phyloP scores from a whole-genome alignment of 2,888 invertebrate species.

The Scelioninae gen. 2 region DNA sequence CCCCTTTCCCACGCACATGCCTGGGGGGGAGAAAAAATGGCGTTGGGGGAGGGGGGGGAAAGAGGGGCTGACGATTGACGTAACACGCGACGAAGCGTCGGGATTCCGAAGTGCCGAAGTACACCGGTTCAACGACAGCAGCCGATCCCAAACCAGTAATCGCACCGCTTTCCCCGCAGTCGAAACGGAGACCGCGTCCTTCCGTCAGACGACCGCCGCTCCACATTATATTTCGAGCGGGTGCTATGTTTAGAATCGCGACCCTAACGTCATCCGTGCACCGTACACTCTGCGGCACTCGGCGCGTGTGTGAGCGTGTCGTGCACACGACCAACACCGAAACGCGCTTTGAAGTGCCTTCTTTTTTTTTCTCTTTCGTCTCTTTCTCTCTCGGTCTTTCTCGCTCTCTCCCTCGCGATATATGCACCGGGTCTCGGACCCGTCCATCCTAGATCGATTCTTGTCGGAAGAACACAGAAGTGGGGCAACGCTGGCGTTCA shows the following conservation, averaged over 20 bases:
- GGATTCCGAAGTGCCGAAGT: neutral
- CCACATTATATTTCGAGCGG: slow-evolving; percentile 73
- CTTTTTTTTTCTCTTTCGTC: too few relatives aligned
- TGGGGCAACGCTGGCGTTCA: slow-evolving; percentile 58
- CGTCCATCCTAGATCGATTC: slow-evolving; percentile 55
- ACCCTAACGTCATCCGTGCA: slow-evolving; percentile 56
- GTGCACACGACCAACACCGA: slow-evolving; percentile 22
- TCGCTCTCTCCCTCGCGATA: slow-evolving; percentile 11
- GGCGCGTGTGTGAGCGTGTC: slow-evolving; percentile 43
- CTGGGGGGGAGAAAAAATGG: neutral
- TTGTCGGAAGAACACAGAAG: slow-evolving; percentile 39
- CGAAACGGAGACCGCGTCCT: slow-evolving; percentile 32
- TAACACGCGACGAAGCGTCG: slow-evolving; percentile 9
- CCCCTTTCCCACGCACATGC: too few relatives aligned
- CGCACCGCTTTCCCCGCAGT: slow-evolving; percentile 19
- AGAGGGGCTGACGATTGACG: slow-evolving; percentile 21
- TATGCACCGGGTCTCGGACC: slow-evolving; percentile 38
- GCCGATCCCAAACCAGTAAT: neutral
- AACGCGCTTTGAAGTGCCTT: slow-evolving; percentile 51
- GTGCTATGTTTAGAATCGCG: slow-evolving; percentile 72
- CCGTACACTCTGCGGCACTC: slow-evolving; percentile 17
- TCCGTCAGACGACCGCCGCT: slow-evolving; percentile 65
- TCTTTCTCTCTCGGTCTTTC: slow-evolving; percentile 3
- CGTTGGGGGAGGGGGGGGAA: neutral
- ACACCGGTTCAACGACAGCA: too few relatives aligned